Evolutionary conservation across 2,113 vertebrate genomes (phyloP).

Genomic region (Hippocampus abdominalis): DNA sequence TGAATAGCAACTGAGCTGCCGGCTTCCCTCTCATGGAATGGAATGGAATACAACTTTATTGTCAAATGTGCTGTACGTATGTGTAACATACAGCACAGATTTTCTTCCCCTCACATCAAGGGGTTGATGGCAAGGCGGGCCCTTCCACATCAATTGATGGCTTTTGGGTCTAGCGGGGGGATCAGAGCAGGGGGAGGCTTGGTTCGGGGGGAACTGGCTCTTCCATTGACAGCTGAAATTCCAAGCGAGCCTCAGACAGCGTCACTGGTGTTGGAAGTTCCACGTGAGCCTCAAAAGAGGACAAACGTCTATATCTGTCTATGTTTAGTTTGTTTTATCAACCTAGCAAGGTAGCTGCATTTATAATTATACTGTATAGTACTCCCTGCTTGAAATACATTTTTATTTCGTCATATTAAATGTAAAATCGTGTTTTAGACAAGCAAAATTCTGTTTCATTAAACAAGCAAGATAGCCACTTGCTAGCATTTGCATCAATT

Average conservation of each 20-base stretch:
- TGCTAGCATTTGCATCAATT: background rate
- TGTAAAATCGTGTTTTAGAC: background rate
- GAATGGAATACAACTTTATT: too few relatives aligned
- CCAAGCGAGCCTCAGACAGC: conserved; percentile 29
- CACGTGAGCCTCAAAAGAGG: conserved; percentile 39
- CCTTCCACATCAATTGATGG: conserved; percentile 11
- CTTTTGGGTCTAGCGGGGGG: conserved; percentile 7
- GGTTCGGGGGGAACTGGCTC: conserved; percentile 9
- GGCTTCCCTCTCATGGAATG: conserved; percentile 34
- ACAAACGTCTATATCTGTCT: background rate
- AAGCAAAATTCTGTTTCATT: too few relatives aligned
- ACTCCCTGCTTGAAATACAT: too few relatives aligned
- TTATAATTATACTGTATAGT: too few relatives aligned
- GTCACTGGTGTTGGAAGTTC: conserved; percentile 35
- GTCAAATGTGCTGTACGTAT: too few relatives aligned
- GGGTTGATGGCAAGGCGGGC: conserved; percentile 35
- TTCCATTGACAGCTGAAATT: conserved; percentile 32
- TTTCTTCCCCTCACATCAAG: too few relatives aligned
- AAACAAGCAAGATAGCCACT: background rate
- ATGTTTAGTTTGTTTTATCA: too few relatives aligned
- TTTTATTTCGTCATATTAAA: background rate
- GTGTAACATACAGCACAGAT: too few relatives aligned
- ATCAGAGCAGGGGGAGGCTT: background rate
- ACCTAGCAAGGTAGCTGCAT: too few relatives aligned
- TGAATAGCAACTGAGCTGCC: background rate